Percentiles rank a stretch among this genome's conserved stretches.
Conservation (phyloP, 2,113 vertebrate genomes). For the Laticauda laticaudata region DNA sequence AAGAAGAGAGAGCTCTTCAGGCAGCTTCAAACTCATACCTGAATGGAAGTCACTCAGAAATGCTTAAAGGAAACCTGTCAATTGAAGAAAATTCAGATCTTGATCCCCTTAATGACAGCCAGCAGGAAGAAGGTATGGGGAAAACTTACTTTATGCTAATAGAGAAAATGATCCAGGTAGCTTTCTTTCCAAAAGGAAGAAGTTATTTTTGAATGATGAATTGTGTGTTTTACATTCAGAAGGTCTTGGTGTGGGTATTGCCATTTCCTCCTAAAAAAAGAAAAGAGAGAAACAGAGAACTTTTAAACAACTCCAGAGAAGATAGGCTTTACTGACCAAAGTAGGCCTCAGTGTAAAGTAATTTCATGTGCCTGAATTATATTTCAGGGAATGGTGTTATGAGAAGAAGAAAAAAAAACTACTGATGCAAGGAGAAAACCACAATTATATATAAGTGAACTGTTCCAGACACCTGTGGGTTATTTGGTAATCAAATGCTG, state of each 20-base stretch:
- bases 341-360: neutral
- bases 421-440: neutral
- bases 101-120: slow-evolving; percentile 49
- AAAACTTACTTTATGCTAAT: neutral
- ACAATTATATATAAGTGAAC: neutral
- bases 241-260: neutral
- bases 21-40: slow-evolving; percentile 55
- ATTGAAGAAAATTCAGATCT: slow-evolving; percentile 46
- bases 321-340: neutral
- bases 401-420: neutral
- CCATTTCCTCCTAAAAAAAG: neutral
- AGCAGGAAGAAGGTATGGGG: slow-evolving; percentile 63
- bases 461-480: neutral
- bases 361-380: neutral
- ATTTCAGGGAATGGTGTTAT: neutral
- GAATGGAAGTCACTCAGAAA: slow-evolving; percentile 42
- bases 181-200: neutral
- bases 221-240: neutral
- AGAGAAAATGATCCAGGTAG: neutral
- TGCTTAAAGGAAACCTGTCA: slow-evolving; percentile 32
- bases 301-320: neutral
- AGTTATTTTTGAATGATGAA: neutral
- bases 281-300: neutral
- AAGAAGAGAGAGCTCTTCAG: slow-evolving; percentile 76
- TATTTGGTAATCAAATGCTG: neutral